Evolutionary conservation across 2,888 invertebrate species (phyloP).

Genomic region (Entomobrya multifasciata): DNA sequence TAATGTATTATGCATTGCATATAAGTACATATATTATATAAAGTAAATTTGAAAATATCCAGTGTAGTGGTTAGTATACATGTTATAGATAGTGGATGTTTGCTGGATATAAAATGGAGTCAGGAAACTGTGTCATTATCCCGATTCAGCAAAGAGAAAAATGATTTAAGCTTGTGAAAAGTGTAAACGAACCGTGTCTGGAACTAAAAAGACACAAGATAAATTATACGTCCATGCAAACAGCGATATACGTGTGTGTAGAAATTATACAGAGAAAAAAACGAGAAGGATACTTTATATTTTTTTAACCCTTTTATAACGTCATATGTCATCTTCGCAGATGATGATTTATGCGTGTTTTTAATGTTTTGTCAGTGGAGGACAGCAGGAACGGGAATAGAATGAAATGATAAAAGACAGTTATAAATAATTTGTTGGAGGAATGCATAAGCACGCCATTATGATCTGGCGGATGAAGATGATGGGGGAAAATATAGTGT

Average conservation of each 20-base stretch:
- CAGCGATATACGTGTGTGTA: not conserved
- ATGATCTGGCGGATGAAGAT: conserved; percentile 35
- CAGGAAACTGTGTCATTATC: conserved; percentile 42
- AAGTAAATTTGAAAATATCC: not conserved
- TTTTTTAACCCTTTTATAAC: conserved; percentile 51
- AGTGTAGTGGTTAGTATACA: not conserved
- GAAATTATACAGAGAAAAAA: not conserved
- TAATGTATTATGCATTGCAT: conserved; percentile 13
- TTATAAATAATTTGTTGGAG: conserved; percentile 61
- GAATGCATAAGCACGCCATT: conserved; percentile 54
- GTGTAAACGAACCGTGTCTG: conserved; percentile 57
- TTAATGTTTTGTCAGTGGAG: conserved; percentile 45
- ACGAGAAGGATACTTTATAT: conserved; percentile 22
- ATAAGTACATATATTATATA: not conserved
- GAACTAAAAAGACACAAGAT: conserved; percentile 46
- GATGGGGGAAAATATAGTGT: not conserved
- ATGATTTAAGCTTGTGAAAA: conserved; percentile 35
- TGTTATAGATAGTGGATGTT: not conserved
- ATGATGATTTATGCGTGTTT: conserved; percentile 46
- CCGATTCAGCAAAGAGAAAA: conserved; percentile 33
- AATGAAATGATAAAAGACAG: conserved; percentile 38
- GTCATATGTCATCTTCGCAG: conserved; percentile 50
- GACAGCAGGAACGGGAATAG: not conserved
- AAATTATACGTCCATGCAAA: conserved; percentile 22
- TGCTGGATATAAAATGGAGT: conserved; percentile 7